Base-by-base conservation (phyloP, 2,888 invertebrate species). In the Sminthurides aquaticus region DNA sequence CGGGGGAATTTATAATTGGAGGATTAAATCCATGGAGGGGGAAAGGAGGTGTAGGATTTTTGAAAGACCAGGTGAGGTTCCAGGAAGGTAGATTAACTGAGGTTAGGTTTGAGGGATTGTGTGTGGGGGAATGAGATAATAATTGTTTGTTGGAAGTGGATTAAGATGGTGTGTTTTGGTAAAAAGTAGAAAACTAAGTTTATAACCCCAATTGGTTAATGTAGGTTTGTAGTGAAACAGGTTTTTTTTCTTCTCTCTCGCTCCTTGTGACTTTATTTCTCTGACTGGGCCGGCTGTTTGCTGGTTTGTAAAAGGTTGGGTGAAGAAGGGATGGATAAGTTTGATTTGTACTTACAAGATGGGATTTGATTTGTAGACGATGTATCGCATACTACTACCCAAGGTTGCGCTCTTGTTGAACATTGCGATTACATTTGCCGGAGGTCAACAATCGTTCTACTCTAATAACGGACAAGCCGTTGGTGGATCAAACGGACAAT, bases 151-250 rank as follows among this genome's bases (percentile, higher is more conserved):
- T 34, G 43, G 8, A 15, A 34, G 8, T 34, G 8, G 43, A 34
- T 34, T 34, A 34, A 34, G 5, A 5, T 34, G 43, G 15, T n/a
- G n/a, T n/a, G 43, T 11, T 18, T 62, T 22, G 26, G 49, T 18
- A 64, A 58, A 64, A 64, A 64, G 64, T 64, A 57, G 64, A 64
- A 64, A 64, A 58, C 58, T 64, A 58, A 64, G 49, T 64, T 58
- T 58, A 58, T 64, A 64, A 64, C 64, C 64, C 64, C 58, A 64
- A 64, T 64, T 58, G 58, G 3, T 58, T 48, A 57, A 64, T 64
- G 64, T 64, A 64, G 64, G 64, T 64, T 64, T 64, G 64, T 64
- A 64, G 64, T 58, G 58, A 64, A 64, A 64, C 64, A 58, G 64
- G 64, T 64, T 64, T 64, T 52, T 52, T 20, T 57, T 52, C 22